A percentile compares a stretch with the other conserved stretches of the same genome.
These are phyloP conservation scores for Synanthedon andrenaeformis DNA, from an alignment of 2,888 invertebrate species.

Conservation along the genomic window DNA sequence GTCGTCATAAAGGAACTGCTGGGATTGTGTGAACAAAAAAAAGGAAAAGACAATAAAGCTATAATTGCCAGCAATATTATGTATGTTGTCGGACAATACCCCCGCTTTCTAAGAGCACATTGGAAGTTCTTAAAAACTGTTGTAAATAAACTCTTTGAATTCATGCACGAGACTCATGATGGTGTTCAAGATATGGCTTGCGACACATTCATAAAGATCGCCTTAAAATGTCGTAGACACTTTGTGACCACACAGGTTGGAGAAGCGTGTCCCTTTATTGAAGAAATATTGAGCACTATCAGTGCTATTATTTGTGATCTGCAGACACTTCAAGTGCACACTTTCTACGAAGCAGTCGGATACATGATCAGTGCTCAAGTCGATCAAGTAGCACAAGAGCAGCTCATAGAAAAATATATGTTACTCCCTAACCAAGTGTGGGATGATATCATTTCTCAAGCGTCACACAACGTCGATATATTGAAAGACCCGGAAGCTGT, in stretches of 20 bases:
- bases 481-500: conserved; percentile 96
- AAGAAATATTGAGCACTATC: conserved; percentile 96
- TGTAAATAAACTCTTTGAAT: conserved; percentile 99
- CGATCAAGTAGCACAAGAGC: conserved; percentile 91
- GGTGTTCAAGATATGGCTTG: conserved; percentile 99
- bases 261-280: conserved; percentile 97
- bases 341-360: conserved; percentile 99
- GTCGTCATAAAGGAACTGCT: conserved; percentile 98
- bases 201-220: conserved; percentile 99
- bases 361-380: conserved; percentile 98
- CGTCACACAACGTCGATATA: conserved; percentile 96
- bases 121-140: conserved; percentile 99
- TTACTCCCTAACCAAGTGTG: conserved; percentile 96
- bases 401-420: conserved; percentile 98
- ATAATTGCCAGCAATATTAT: conserved; percentile 99
- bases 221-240: conserved; percentile 96
- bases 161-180: conserved; percentile 99
- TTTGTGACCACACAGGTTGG: conserved; percentile 97
- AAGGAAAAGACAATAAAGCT: conserved; percentile 99
- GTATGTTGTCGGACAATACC: conserved; percentile 99
- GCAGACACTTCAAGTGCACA: conserved; percentile 98
- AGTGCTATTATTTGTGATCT: conserved; percentile 99
- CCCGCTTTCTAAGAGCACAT: conserved; percentile 97
- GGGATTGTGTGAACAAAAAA: conserved; percentile 97
- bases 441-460: conserved; percentile 98